A percentile compares a stretch with the other conserved stretches of the same genome.
phyloP scores from a whole-genome alignment of 2,797 vertebrate genomes.

The Spheniscus humboldti region DNA sequence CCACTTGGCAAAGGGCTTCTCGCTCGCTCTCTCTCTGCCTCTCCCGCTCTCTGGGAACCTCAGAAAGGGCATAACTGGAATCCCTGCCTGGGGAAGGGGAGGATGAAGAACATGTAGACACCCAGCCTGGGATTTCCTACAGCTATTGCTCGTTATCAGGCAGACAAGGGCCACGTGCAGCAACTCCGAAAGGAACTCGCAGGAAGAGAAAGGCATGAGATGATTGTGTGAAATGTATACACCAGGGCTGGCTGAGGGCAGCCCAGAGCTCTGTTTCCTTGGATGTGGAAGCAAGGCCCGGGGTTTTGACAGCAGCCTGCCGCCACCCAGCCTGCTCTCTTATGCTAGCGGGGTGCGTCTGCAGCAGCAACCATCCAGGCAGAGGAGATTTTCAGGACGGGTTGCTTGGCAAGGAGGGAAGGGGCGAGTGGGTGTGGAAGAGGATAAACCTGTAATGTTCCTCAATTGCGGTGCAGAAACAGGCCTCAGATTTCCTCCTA shows the following conservation, averaged over 20 bases:
- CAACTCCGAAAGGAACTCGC: background rate
- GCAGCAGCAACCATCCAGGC: background rate
- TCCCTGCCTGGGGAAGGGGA: background rate
- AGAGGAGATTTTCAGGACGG: background rate
- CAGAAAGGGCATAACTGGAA: background rate
- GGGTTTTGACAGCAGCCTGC: background rate
- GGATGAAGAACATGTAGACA: background rate
- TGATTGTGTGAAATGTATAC: background rate
- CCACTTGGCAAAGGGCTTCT: background rate
- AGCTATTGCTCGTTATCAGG: background rate
- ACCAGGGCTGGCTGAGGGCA: background rate
- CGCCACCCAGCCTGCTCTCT: background rate
- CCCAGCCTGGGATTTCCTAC: background rate
- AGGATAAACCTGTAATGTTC: background rate
- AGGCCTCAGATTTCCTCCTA: background rate
- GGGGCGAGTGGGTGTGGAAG: background rate
- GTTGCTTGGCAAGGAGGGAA: background rate
- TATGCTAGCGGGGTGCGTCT: fast-evolving
- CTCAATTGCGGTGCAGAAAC: background rate
- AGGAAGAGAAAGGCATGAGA: conserved; percentile 29
- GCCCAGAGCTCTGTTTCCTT: background rate
- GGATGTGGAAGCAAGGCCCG: background rate
- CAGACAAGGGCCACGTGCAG: background rate
- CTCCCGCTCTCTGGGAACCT: background rate
- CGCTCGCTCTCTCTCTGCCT: background rate